Evolutionary conservation across 2,797 vertebrate species (phyloP).

Genomic region (Brachyrhaphis roseni): DNA sequence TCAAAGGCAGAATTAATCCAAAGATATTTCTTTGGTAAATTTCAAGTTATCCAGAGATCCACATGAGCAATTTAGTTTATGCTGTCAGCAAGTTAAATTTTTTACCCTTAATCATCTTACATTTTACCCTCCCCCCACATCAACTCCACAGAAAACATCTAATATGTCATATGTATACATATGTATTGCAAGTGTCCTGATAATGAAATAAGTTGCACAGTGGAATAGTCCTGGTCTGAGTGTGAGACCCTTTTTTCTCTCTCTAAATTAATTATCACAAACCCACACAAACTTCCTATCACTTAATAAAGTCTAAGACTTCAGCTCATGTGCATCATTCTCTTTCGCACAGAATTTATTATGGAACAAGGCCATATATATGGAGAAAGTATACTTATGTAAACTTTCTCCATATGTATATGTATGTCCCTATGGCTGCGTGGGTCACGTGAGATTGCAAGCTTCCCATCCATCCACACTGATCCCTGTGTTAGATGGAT

Average conservation of each 20-base stretch:
- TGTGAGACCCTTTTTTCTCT: slow-evolving; percentile 17
- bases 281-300: slow-evolving; percentile 21
- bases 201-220: background rate
- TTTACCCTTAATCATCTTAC: background rate
- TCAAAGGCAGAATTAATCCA: background rate
- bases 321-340: slow-evolving; percentile 24
- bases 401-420: slow-evolving; percentile 50
- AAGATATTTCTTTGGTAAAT: background rate
- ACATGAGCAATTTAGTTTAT: background rate
- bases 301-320: slow-evolving; percentile 47
- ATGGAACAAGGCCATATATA: slow-evolving; percentile 57
- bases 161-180: background rate
- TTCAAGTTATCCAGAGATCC: background rate
- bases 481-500: slow-evolving; percentile 50
- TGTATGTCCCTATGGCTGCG: slow-evolving; percentile 64
- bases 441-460: slow-evolving; percentile 57
- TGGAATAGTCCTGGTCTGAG: background rate
- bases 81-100: background rate
- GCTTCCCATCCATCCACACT: slow-evolving; percentile 51
- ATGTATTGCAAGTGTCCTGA: background rate
- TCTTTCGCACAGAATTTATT: slow-evolving; percentile 46
- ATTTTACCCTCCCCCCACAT: background rate
- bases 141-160: background rate
- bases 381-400: background rate
- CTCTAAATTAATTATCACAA: slow-evolving; percentile 12